Evolutionary conservation across 2,888 invertebrate species (phyloP).

Genomic region (Branchellion lobata): DNA sequence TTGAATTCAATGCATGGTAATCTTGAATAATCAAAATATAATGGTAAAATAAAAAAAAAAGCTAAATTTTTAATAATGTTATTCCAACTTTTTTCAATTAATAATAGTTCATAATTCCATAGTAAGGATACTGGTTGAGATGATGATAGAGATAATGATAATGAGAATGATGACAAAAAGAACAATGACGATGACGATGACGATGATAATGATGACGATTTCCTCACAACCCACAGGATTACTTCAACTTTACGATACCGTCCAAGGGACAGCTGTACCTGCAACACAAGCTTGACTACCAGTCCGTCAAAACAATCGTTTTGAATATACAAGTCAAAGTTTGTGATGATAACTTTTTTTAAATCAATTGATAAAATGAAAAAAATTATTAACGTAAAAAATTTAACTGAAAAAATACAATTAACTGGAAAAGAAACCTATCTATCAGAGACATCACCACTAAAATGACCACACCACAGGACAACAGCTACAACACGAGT

Average conservation of each 20-base stretch:
- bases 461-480: slow-evolving; percentile 10
- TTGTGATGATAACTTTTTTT: background rate
- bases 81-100: too few relatives aligned
- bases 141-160: too few relatives aligned
- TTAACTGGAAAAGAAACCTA: background rate
- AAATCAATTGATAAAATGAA: background rate
- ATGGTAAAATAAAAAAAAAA: too few relatives aligned
- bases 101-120: too few relatives aligned
- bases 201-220: too few relatives aligned
- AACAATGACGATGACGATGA: too few relatives aligned
- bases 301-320: background rate
- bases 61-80: too few relatives aligned
- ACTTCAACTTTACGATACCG: slow-evolving; percentile 27
- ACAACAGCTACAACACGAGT: slow-evolving; percentile 21
- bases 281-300: background rate
- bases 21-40: too few relatives aligned
- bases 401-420: background rate
- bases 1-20: background rate
- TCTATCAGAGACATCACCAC: too few relatives aligned
- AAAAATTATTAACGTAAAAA: background rate
- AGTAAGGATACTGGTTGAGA: too few relatives aligned
- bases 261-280: slow-evolving; percentile 5
- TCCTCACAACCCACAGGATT: too few relatives aligned
- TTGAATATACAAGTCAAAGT: slow-evolving; percentile 8
- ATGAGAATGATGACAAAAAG: too few relatives aligned